Evolutionary conservation across 2,113 vertebrate genomes (phyloP), one percentile per base, ranked within the genome.

Genomic region (Elgaria multicarinata): DNA sequence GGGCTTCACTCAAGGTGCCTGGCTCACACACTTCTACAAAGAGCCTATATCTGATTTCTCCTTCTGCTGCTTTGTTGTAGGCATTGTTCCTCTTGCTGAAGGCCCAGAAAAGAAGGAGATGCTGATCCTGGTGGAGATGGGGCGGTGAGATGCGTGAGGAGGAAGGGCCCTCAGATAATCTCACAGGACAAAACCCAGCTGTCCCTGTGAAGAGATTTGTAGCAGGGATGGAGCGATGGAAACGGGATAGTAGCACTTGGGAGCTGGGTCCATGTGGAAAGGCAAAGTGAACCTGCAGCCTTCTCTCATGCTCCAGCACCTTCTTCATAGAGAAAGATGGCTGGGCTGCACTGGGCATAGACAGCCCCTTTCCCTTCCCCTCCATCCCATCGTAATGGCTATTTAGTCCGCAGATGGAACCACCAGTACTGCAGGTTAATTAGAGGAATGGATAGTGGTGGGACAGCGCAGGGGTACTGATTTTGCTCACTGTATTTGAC

Each of bases 51-150:
- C 69, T 87, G 44, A 90, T 3, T 1, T 0, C 81, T 87, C 62
- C 69, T n/a, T 90, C 81, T 36, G 4, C 53, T 12, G 0, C 88
- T 87, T 58, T 88, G 1, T 83, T 42, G 20, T 75, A 99, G 99
- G 98, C 94, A 93, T 99, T 66, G 93, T 98, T 55, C 97, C 97
- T 0, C 96, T 98, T 85, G 91, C 86, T 0, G 98, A 98, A 6
- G 97, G 97, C 64, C 96, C 98, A 0, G 99, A 99, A 90, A 99
- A 98, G 96, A 99, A 98, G 92, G 98, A 99, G 85, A 96, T 98
- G 93, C 96, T 99, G 93, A 96, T 99, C 26, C 94, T 99, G 72
- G 99, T 99, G 78, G 99, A 99, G 92, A 99, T 98, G 93, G 99
- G 98, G 94, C 98, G 99, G 99, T 99, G 92, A 97, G 97, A 81